Evolutionary conservation across 2,797 vertebrate species (phyloP), one percentile per base, ranked within the genome.

Genomic region (Momotus momota): DNA sequence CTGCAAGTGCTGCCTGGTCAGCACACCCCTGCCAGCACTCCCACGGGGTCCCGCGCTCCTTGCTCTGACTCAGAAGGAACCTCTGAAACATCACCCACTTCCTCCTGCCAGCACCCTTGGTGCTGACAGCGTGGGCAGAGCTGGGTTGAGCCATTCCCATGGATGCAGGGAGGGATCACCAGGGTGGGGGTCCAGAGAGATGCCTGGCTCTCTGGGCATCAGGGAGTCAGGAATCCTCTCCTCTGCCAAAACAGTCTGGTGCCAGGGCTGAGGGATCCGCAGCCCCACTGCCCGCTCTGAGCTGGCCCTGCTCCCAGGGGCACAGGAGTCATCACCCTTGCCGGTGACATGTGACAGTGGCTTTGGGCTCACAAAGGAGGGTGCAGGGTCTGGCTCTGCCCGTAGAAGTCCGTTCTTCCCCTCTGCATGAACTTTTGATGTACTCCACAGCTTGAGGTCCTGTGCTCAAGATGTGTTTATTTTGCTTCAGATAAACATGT

Each of bases 391-490:
- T 0, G 0, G 14, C 73, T 90, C 77, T 88, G 81, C 57, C 86
- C 3, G 5, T 22, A 65, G 88, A 73, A 70, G 78, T 74, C 91
- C 0, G 0, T 27, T 19, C 46, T 72, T 62, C 71, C 86, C 57
- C 35, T 31, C 8, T 0, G 0, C 0, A 2, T 81, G 93, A 96
- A 64, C 86, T 86, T 23, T 54, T 55, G 88, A 20, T 60, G 78
- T 61, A 23, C 94, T 26, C 41, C 0, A n/a, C 38, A 46, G 48
- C n/a, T 20, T 8, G 41, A 90, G 66, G 49, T 81, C 71, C 67
- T 0, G 5, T 0, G 0, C 61, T 85, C 5, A 0, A 48, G 60
- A 48, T 4, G 25, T 21, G 17, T 65, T 61, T 41, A 9, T 25
- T 74, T 49, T 73, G 78, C 52, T 49, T 4, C 2, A n/a, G 64